Base-by-base conservation (phyloP, 2,797 vertebrate species). In the Myotis pilosus region DNA sequence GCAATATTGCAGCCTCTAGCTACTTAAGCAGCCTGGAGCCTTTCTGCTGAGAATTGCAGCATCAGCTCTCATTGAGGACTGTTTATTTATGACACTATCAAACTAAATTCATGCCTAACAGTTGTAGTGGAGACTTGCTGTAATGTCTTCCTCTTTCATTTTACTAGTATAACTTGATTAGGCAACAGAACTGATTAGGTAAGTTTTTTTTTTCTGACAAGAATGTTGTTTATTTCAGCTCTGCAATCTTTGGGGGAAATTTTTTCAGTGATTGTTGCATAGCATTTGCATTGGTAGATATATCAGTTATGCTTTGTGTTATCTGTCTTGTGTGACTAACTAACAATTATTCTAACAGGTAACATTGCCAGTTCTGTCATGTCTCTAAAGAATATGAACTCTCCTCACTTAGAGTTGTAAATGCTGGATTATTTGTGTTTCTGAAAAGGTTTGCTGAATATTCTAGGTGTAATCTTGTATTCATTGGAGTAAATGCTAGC, bases 41-140 rank as follows among this genome's bases (percentile, higher is more conserved):
- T 92, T 94, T 92, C 47, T 81, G 66, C 64, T 68, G 82, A 94
- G 62, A 88, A 91, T 41, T 94, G 95, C 66, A 90, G 49, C 28
- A 3, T 90, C 28, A 81, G 69, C 19, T 51, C n/a, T 91, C 49
- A 68, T 30, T 81, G 62, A 85, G 20, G 68, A 91, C 49, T 74
- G 3, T 83, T 85, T 68, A 87, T 81, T 80, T 68, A 80, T 81
- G 68, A 79, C 28, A 91, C 33, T 30, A 92, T 92, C 89, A 94
- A 79, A 85, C 60, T 85, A 90, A 89, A 94, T 87, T 93, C 20
- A 28, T 94, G 33, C 38, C 53, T 91, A 75, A 57, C 38, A 82
- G 25, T 92, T 82, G 88, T 86, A 82, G 23, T 88, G 55, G 69
- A 79, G 53, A 74, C 44, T 96, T 83, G 69, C 55, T 91, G 33